Conservation (phyloP, 2,888 invertebrate genomes). For the Fissipunctia ypsillon region DNA sequence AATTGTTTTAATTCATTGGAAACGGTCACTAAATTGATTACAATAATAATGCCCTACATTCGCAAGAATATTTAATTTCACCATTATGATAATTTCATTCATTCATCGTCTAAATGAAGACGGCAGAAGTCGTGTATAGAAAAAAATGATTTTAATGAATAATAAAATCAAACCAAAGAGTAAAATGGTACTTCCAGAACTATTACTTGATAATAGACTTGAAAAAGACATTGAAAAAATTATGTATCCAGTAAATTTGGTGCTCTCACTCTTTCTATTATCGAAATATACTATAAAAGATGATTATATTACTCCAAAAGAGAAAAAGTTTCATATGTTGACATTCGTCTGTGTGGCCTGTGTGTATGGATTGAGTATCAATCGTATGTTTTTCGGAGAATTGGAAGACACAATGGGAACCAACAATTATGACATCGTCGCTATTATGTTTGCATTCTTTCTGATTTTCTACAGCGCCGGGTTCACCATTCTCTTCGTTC, state of each 20-base stretch:
- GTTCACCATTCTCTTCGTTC: conserved; percentile 23
- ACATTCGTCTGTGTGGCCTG: conserved; percentile 2
- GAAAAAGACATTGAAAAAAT: conserved; percentile 50
- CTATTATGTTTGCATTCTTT: conserved; percentile 12
- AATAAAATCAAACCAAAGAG: background rate
- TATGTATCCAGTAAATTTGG: conserved; percentile 48
- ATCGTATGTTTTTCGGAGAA: conserved; percentile 20
- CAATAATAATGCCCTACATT: background rate
- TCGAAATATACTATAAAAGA: conserved; percentile 49
- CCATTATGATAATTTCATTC: background rate
- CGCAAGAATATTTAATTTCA: background rate
- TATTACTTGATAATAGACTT: conserved; percentile 41
- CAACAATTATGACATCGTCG: background rate
- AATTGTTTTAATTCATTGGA: background rate
- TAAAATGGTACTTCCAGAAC: conserved; percentile 24
- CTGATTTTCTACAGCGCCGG: conserved; percentile 8
- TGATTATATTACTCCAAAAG: conserved; percentile 48
- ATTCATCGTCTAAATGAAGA: background rate
- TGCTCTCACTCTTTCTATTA: conserved; percentile 40
- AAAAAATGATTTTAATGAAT: conserved; percentile 10
- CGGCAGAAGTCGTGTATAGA: background rate
- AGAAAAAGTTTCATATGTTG: background rate
- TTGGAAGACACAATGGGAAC: conserved; percentile 2
- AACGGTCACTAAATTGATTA: conserved; percentile 12
- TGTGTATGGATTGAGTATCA: background rate